Base-by-base conservation (phyloP, 92 coral and sea anemone species). In the Epizoanthus fatuus region DNA sequence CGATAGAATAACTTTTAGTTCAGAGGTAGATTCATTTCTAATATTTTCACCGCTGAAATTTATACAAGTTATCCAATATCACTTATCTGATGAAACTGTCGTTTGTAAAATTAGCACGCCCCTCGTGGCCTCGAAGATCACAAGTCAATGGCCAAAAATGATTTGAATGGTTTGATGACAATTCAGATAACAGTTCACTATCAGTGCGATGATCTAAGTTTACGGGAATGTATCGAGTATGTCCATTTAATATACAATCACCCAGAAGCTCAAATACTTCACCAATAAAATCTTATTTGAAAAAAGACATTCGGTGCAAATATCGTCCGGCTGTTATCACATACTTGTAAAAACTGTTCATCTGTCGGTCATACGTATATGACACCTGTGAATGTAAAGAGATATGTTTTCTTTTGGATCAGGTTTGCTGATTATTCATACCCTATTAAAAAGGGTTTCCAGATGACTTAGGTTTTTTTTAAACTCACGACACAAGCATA, bases 361-460 rank as follows among this genome's bases (percentile, higher is more conserved):
- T 49, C 53, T 49, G 53, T 49, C 53, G 52, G 52, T 47, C 9
- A 2, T 12, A 3, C 2, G 13, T 12, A 66, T 5, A 10, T 35
- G 37, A 39, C 40, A 29, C 69, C 47, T 7, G 9, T 5, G 72
- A 66, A 66, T 37, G 20, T 37, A 32, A 66, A 13, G 47, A 66
- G 9, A 37, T 14, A 14, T 66, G 72, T 66, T 66, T 63, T 37
- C 47, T 37, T 38, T 66, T 66, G 72, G 22, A 37, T 66, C 72
- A 64, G n/a, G 39, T 49, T 64, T 63, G 14, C 40, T 13, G 17
- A 37, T 37, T 37, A 42, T 35, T 16, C 40, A 17, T 35, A 16
- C 20, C 72, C 40, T 66, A 12, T n/a, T n/a, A n/a, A n/a, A n/a
- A n/a, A 25, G 69, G 69, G 69, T 63, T 49, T 49, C 53, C 53